Conservation (phyloP, 2,888 invertebrate genomes). For the Eumacrocentrus americanus region DNA sequence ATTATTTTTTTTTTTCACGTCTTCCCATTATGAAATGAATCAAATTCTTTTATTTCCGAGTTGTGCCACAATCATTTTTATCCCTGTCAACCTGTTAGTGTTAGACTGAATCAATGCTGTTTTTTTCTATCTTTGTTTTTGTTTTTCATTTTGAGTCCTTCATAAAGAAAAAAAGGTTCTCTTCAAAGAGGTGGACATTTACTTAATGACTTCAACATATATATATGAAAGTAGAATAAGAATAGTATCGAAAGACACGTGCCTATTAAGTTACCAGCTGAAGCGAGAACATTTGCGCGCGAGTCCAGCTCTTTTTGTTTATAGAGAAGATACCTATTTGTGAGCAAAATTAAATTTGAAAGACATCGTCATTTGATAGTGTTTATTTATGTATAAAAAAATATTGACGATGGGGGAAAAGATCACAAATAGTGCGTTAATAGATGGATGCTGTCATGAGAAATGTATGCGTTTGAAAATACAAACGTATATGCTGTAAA, state of each 20-base stretch:
- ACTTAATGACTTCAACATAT: not conserved
- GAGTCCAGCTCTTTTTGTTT: not conserved
- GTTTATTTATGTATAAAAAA: not conserved
- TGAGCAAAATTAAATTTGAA: constrained; percentile 15
- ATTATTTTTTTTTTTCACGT: not conserved
- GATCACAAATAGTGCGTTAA: not conserved
- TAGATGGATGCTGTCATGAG: not conserved
- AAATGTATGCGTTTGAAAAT: not conserved
- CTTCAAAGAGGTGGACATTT: not conserved
- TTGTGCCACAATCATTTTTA: not conserved
- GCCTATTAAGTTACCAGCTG: constrained; percentile 38
- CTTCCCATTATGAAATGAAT: not conserved
- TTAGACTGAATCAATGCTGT: too few relatives aligned
- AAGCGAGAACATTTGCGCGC: constrained; percentile 23
- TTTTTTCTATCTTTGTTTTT: not conserved
- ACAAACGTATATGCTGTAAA: not conserved
- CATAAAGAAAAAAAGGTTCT: too few relatives aligned
- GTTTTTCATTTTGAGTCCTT: not conserved
- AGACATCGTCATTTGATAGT: not conserved
- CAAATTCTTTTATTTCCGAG: not conserved
- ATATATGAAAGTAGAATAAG: constrained; percentile 31
- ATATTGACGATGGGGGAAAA: constrained; percentile 9
- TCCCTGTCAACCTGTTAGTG: too few relatives aligned
- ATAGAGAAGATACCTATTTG: constrained; percentile 8
- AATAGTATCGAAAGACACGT: constrained; percentile 30